phyloP scores from a whole-genome alignment of 1,140 invertebrate species.

The Leptoteleia sp. region DNA sequence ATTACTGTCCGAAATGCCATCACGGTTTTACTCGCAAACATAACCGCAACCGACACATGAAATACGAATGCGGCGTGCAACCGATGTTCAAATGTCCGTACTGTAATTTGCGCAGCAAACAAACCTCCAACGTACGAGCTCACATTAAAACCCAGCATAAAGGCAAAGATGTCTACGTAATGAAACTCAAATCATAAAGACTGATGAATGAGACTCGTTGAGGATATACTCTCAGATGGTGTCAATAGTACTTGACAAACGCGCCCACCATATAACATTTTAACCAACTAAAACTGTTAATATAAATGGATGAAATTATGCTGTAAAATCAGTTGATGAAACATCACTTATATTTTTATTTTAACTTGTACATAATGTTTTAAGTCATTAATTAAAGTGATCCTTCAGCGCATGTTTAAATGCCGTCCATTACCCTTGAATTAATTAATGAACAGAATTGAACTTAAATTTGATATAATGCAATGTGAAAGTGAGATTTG shows the following conservation, averaged over 20 bases:
- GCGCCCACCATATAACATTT: too few species aligned
- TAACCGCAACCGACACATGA: constrained; percentile 62
- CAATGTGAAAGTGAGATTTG: too few species aligned
- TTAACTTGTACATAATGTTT: too few species aligned
- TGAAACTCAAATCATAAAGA: constrained; percentile 39
- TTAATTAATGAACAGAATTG: too few species aligned
- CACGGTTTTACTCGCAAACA: constrained; percentile 64
- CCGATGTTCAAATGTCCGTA: constrained; percentile 81
- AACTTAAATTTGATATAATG: too few species aligned
- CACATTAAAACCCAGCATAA: constrained; percentile 62
- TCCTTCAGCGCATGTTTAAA: too few species aligned
- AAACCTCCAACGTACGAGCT: constrained; percentile 58
- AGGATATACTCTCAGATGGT: constrained; percentile 1
- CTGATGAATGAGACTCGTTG: not conserved
- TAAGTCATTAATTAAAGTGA: too few species aligned
- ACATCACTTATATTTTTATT: too few species aligned
- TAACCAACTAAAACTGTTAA: too few species aligned
- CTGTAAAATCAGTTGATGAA: too few species aligned
- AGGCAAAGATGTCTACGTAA: constrained; percentile 42
- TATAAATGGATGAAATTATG: too few species aligned
- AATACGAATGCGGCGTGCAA: constrained; percentile 80
- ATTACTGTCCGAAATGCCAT: constrained; percentile 62
- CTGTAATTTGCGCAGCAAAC: constrained; percentile 75
- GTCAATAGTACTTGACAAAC: not conserved
- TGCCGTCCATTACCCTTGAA: too few species aligned